These are phyloP conservation scores for Montipora cactus DNA, from an alignment of 64 coral and sea anemone species.

Conservation along the genomic window DNA sequence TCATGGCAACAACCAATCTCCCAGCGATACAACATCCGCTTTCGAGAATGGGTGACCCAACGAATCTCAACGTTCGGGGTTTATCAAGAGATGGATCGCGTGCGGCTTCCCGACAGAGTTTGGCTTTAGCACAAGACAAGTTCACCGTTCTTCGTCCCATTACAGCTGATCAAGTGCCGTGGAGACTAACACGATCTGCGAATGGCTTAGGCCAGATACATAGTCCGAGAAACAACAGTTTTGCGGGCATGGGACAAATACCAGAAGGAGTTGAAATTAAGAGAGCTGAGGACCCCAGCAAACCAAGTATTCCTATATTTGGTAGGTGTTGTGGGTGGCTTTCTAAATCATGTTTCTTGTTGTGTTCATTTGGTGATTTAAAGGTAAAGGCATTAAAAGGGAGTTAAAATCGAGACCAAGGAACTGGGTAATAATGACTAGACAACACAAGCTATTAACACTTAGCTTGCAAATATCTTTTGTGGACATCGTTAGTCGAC, in stretches of 20 bases:
- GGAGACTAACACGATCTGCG: conserved; percentile 88
- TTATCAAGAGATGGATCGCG: conserved; percentile 80
- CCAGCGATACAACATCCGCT: conserved; percentile 80
- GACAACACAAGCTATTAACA: neutral
- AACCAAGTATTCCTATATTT: conserved; percentile 94
- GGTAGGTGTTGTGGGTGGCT: conserved; percentile 48
- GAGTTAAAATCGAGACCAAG: neutral
- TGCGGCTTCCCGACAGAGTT: conserved; percentile 78
- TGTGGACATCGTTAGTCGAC: neutral
- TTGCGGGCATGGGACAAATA: conserved; percentile 68
- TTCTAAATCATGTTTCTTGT: neutral
- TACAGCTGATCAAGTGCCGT: conserved; percentile 97
- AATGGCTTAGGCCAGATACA: conserved; percentile 53
- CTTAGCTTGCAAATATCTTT: neutral
- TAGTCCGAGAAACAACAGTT: conserved; percentile 70
- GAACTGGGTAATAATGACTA: neutral
- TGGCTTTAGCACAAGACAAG: conserved; percentile 84
- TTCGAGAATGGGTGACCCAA: conserved; percentile 71
- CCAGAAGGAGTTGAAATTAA: conserved; percentile 99
- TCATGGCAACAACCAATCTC: conserved; percentile 85
- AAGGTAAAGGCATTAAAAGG: neutral
- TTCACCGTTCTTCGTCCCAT: conserved; percentile 79
- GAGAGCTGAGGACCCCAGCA: conserved; percentile 77
- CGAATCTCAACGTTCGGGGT: conserved; percentile 79
- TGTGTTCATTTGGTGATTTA: neutral